phyloP scores from a whole-genome alignment of 2,888 invertebrate species.

The Dinocampus coccinellae region DNA sequence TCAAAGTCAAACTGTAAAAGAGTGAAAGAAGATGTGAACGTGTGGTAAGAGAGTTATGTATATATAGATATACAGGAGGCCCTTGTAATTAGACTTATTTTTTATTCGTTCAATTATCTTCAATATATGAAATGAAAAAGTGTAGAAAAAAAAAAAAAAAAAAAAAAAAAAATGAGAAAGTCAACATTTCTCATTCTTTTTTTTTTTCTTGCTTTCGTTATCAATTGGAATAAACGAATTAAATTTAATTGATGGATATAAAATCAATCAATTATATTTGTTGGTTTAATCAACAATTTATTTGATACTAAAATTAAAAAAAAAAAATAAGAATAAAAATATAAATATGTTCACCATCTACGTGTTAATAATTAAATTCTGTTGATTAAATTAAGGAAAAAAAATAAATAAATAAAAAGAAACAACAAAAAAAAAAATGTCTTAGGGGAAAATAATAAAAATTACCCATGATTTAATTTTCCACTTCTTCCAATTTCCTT shows the following conservation, averaged over 20 bases:
- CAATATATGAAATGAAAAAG: not conserved
- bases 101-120: not conserved
- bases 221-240: not conserved
- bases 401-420: too few species aligned
- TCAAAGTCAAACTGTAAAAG: conserved; percentile 38
- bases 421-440: too few species aligned
- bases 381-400: too few species aligned
- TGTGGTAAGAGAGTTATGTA: not conserved
- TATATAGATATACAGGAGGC: not conserved
- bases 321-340: too few species aligned
- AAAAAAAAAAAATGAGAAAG: not conserved
- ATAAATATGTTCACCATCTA: too few species aligned
- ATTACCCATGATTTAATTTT: too few species aligned
- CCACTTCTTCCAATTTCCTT: too few species aligned
- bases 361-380: too few species aligned
- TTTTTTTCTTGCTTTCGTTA: too few species aligned
- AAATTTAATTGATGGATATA: not conserved
- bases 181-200: not conserved
- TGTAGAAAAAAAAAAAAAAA: not conserved
- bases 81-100: not conserved
- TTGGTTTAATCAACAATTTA: too few species aligned
- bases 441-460: too few species aligned
- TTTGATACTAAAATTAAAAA: too few species aligned
- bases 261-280: not conserved
- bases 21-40: not conserved